These are phyloP conservation scores for Colletes collaris DNA, from an alignment of 2,888 invertebrate species.

Conservation along the genomic window DNA sequence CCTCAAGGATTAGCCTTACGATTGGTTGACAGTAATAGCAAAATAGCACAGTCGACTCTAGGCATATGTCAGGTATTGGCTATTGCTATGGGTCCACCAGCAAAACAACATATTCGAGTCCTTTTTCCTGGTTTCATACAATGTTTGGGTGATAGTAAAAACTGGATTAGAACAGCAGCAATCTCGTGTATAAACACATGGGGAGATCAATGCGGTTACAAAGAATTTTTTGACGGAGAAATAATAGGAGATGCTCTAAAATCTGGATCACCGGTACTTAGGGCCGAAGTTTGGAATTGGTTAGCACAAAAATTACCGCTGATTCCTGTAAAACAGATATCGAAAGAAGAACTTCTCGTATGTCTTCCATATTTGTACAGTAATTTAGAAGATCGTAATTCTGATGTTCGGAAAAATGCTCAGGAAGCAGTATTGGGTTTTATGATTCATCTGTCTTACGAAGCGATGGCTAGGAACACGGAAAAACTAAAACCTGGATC, in stretches of 20 bases:
- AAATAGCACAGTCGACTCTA: conserved; percentile 93
- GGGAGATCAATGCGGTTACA: conserved; percentile 92
- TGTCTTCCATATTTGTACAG: conserved; percentile 91
- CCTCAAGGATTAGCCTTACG: conserved; percentile 91
- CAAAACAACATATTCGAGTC: conserved; percentile 90
- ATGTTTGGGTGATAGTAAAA: conserved; percentile 88
- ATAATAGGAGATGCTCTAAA: conserved; percentile 94
- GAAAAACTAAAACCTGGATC: conserved; percentile 93
- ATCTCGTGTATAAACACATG: conserved; percentile 93
- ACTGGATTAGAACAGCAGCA: conserved; percentile 91
- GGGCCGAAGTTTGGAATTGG: conserved; percentile 94
- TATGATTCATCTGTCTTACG: conserved; percentile 96
- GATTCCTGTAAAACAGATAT: conserved; percentile 88
- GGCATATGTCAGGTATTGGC: conserved; percentile 93
- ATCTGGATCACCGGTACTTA: conserved; percentile 91
- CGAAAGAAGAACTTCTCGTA: conserved; percentile 91
- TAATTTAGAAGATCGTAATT: conserved; percentile 95
- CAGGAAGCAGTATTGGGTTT: conserved; percentile 95
- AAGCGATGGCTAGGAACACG: conserved; percentile 89
- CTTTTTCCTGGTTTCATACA: conserved; percentile 93
- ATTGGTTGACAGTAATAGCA: conserved; percentile 95
- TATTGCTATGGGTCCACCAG: conserved; percentile 91
- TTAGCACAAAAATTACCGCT: conserved; percentile 91
- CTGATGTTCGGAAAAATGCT: conserved; percentile 95
- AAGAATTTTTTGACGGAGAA: conserved; percentile 94